These are phyloP conservation scores for Spinus olivaceus DNA, from an alignment of 2,797 vertebrate genomes.

Conservation along the genomic window DNA sequence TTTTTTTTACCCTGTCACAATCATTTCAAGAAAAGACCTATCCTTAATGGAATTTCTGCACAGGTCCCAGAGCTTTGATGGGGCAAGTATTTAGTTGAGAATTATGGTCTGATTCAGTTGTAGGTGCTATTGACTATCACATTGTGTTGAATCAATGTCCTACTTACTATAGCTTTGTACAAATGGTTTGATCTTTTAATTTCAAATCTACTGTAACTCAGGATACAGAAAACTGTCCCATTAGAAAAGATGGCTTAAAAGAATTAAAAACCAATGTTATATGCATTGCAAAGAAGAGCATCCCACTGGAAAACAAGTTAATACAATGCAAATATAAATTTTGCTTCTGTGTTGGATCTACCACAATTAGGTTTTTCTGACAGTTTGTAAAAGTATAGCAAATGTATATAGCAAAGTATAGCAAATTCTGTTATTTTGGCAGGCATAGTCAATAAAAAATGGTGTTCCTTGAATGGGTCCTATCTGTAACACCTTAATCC, in stretches of 20 bases:
- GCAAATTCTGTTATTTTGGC: not conserved
- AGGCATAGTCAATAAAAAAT: not conserved
- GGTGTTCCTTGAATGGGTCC: not conserved
- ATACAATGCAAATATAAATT: not conserved
- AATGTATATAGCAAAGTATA: not conserved
- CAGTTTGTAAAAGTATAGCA: not conserved
- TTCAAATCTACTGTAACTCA: not conserved
- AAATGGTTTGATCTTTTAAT: not conserved
- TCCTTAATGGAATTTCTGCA: not conserved
- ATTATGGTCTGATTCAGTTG: not conserved
- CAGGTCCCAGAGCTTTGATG: not conserved
- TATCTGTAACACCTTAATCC: not conserved
- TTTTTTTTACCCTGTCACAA: not conserved
- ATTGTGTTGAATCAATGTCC: not conserved
- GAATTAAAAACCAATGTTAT: not conserved
- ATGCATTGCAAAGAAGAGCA: not conserved
- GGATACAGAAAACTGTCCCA: not conserved
- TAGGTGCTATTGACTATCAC: not conserved
- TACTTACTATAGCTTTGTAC: not conserved
- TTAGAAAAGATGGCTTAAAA: not conserved
- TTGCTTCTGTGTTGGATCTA: not conserved
- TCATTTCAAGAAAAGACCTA: not conserved
- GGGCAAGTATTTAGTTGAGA: not conserved
- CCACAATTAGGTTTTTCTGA: not conserved
- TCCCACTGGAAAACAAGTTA: not conserved